phyloP scores from a whole-genome alignment of 2,888 invertebrate genomes.

The Phyllotreta striolata region DNA sequence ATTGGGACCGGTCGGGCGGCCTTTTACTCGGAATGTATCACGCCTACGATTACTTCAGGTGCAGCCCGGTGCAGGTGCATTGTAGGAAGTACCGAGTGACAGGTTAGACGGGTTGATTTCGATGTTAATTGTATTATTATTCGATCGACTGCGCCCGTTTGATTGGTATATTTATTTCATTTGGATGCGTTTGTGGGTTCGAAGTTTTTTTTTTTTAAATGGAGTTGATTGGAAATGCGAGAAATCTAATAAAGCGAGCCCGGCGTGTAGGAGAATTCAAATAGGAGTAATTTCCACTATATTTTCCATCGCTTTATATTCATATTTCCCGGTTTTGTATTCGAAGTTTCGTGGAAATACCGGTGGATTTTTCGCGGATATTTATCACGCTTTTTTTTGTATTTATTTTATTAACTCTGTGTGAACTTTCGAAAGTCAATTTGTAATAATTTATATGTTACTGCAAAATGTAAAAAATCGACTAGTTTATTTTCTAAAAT shows the following conservation, averaged over 20 bases:
- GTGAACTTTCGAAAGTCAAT: too few relatives aligned
- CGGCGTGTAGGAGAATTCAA: neutral
- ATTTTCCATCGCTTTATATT: slow-evolving; percentile 30
- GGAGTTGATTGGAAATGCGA: too few relatives aligned
- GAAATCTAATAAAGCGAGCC: too few relatives aligned
- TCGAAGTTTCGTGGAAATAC: neutral
- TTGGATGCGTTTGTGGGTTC: neutral
- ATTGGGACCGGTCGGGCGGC: too few relatives aligned
- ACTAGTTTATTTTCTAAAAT: too few relatives aligned
- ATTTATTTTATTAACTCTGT: too few relatives aligned
- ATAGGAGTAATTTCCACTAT: slow-evolving; percentile 24
- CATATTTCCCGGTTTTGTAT: slow-evolving; percentile 27
- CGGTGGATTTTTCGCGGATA: too few relatives aligned
- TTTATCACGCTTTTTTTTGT: too few relatives aligned
- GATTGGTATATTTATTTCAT: neutral
- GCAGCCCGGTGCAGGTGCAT: slow-evolving; percentile 39
- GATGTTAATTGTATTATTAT: slow-evolving; percentile 5
- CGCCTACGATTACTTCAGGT: slow-evolving; percentile 42
- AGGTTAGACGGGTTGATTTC: slow-evolving; percentile 30
- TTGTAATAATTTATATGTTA: too few relatives aligned
- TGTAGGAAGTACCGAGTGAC: slow-evolving; percentile 38
- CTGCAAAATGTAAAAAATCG: too few relatives aligned
- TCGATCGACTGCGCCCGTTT: slow-evolving; percentile 12
- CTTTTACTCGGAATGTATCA: slow-evolving; percentile 42
- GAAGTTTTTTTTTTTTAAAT: too few relatives aligned